A percentile compares a stretch with the other conserved stretches of the same genome.
Conservation (phyloP, 2,113 vertebrate genomes). For the Henicopernis longicauda region DNA sequence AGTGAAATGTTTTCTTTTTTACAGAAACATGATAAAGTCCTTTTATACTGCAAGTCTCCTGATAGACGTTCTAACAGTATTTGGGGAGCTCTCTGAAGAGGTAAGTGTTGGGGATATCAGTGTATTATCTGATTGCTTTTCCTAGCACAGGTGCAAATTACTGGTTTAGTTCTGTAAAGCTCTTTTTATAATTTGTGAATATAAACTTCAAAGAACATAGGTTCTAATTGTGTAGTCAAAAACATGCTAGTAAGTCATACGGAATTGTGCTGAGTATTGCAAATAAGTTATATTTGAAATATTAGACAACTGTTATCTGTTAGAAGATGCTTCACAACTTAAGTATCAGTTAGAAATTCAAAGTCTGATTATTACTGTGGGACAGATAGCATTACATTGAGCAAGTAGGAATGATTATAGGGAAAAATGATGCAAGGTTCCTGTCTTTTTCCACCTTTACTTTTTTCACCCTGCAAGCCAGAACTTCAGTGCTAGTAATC, state of each 20-base stretch:
- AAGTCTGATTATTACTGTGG: not conserved
- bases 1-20: constrained; percentile 23
- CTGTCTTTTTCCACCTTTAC: not conserved
- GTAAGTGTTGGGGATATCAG: constrained; percentile 67
- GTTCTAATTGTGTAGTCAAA: not conserved
- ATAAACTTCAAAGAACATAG: not conserved
- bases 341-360: not conserved
- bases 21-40: constrained; percentile 98
- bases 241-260: not conserved
- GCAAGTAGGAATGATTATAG: not conserved
- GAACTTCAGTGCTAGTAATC: not conserved
- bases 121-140: not conserved
- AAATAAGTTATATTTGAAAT: not conserved
- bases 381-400: not conserved
- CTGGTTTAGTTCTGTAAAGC: not conserved
- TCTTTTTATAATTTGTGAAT: not conserved
- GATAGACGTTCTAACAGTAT: constrained; percentile 91
- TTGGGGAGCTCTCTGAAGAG: constrained; percentile 95
- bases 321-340: not conserved
- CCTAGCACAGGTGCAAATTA: not conserved
- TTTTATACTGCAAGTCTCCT: constrained; percentile 97
- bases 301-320: not conserved
- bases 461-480: not conserved
- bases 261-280: not conserved
- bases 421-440: not conserved